phyloP scores from a whole-genome alignment of 2,888 invertebrate species.

The Drosophila borealis region DNA sequence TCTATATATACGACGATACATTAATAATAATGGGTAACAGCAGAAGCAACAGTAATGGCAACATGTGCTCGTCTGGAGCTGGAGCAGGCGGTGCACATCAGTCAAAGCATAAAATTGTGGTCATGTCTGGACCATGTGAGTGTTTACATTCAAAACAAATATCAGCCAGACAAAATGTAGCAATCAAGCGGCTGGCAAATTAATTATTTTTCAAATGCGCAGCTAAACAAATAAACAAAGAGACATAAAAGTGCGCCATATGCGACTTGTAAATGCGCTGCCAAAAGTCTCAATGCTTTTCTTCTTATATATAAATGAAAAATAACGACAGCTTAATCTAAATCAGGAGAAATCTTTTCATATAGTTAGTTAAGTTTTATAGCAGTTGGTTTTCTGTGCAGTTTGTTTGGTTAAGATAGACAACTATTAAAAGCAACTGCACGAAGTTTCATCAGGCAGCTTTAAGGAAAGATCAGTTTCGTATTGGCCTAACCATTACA shows the following conservation, averaged over 20 bases:
- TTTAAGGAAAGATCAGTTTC: too few species aligned
- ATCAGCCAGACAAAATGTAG: constrained; percentile 52
- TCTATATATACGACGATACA: constrained; percentile 26
- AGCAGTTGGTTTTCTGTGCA: too few species aligned
- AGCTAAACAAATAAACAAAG: constrained; percentile 60
- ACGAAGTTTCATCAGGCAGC: background rate
- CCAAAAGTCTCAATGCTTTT: background rate
- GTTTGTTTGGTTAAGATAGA: too few species aligned
- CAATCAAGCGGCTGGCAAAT: constrained; percentile 58
- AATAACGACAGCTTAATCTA: background rate
- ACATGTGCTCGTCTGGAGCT: constrained; percentile 51
- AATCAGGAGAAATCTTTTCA: too few species aligned
- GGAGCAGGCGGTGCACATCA: constrained; percentile 58
- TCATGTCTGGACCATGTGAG: constrained; percentile 69
- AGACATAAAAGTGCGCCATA: background rate
- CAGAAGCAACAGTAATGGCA: constrained; percentile 27
- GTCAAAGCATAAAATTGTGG: constrained; percentile 73
- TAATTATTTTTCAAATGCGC: constrained; percentile 76
- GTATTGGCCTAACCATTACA: background rate
- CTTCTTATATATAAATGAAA: background rate
- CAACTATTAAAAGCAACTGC: background rate
- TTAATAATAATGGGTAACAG: constrained; percentile 48
- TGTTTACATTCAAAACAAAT: constrained; percentile 72
- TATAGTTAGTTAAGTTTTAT: too few species aligned
- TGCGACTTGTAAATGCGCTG: constrained; percentile 29